Conservation (phyloP, 2,797 vertebrate genomes). For the Avahi laniger region DNA sequence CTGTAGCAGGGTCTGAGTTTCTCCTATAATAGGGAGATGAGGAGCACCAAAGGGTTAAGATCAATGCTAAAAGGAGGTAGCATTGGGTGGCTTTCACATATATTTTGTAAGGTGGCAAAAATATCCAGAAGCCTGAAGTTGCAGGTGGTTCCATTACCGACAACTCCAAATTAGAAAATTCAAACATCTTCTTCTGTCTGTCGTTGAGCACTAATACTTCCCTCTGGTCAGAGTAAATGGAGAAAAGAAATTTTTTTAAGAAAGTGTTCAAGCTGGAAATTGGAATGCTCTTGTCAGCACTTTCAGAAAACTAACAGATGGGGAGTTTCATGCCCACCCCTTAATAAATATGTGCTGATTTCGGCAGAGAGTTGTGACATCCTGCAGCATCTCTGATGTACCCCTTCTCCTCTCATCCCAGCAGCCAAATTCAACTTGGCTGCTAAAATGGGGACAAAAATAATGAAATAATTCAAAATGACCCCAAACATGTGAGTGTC, state of each 20-base stretch:
- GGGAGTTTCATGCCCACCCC: constrained; percentile 37
- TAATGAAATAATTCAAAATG: constrained; percentile 45
- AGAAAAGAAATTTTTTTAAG: neutral
- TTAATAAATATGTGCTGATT: constrained; percentile 64
- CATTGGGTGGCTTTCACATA: neutral
- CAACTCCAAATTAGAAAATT: neutral
- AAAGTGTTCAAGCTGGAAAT: constrained; percentile 12
- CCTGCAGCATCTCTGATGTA: constrained; percentile 1
- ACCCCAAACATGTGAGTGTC: neutral
- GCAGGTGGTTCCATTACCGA: neutral
- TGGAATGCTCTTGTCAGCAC: constrained; percentile 62
- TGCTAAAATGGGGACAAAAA: neutral
- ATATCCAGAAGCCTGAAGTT: neutral
- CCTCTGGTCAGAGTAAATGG: neutral
- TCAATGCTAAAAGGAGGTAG: neutral
- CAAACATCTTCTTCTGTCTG: neutral
- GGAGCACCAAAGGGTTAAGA: neutral
- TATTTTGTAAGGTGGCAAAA: constrained; percentile 22
- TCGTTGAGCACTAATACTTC: neutral
- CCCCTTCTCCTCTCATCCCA: neutral
- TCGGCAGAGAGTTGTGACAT: constrained; percentile 57
- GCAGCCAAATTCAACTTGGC: constrained; percentile 22
- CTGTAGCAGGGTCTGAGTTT: neutral
- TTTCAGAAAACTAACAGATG: constrained; percentile 58
- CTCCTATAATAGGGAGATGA: neutral